Evolutionary conservation across 2,888 invertebrate species (phyloP).

Genomic region (Conus canariensis): DNA sequence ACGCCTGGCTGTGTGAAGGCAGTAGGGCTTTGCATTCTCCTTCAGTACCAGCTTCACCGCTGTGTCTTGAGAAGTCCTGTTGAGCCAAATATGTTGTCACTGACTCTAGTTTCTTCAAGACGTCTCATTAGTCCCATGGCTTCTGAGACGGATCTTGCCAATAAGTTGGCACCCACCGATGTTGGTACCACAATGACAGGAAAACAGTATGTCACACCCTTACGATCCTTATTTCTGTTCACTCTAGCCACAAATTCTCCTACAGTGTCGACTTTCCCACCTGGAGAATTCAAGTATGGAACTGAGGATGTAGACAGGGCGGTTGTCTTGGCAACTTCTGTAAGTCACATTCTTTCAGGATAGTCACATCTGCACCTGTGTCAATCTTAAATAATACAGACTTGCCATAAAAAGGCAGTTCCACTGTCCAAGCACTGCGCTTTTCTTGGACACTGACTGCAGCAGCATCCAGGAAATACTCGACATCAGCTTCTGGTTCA

Average conservation of each 20-base stretch:
- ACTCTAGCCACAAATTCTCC: neutral
- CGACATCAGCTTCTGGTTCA: too few species aligned
- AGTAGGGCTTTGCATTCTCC: neutral
- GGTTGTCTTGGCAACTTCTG: neutral
- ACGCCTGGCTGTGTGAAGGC: neutral
- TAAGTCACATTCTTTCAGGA: neutral
- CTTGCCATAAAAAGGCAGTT: too few species aligned
- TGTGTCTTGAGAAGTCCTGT: constrained; percentile 3
- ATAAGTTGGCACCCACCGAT: neutral
- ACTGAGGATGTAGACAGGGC: neutral
- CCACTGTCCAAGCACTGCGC: too few species aligned
- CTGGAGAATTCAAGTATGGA: neutral
- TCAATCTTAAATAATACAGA: neutral
- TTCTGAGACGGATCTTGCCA: neutral
- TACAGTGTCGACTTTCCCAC: constrained; percentile 6
- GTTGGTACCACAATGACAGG: neutral
- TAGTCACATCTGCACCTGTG: neutral
- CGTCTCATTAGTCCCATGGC: neutral
- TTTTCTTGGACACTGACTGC: too few species aligned
- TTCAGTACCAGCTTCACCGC: neutral
- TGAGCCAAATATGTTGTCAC: constrained; percentile 9
- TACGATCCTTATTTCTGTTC: neutral
- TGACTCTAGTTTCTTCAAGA: neutral
- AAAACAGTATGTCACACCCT: neutral
- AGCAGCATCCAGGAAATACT: too few species aligned